Percentiles rank a stretch among this genome's conserved stretches.
These are phyloP conservation scores for Baccha elongata DNA, from an alignment of 2,888 invertebrate species.

Conservation along the genomic window DNA sequence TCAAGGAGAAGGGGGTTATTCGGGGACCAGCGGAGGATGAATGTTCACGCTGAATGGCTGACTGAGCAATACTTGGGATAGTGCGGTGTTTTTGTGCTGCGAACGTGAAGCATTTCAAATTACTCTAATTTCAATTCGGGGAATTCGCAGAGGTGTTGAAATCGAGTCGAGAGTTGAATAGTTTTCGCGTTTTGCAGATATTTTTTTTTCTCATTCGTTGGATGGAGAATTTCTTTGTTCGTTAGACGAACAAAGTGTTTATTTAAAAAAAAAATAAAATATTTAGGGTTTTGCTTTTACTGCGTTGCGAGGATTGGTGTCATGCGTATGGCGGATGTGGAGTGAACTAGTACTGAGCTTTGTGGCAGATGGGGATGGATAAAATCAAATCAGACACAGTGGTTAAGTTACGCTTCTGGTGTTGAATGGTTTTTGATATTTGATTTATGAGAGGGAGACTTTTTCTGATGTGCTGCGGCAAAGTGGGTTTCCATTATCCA, in stretches of 20 bases:
- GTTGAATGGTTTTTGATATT: conserved; percentile 11
- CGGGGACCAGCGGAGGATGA: background rate
- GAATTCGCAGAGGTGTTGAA: conserved; percentile 72
- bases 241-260: background rate
- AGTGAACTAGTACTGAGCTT: conserved; percentile 24
- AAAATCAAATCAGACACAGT: conserved; percentile 40
- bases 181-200: conserved; percentile 52
- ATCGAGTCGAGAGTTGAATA: conserved; percentile 71
- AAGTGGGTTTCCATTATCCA: conserved; percentile 23
- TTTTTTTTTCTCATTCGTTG: conserved; percentile 1
- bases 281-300: conserved; percentile 9
- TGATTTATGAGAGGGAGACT: conserved; percentile 20
- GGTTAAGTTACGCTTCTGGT: conserved; percentile 7
- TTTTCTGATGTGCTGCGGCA: background rate
- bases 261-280: no score
- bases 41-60: conserved; percentile 28
- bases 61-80: conserved; percentile 46
- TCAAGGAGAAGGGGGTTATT: background rate
- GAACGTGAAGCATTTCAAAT: conserved; percentile 72
- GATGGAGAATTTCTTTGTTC: conserved; percentile 32
- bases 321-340: conserved; percentile 34
- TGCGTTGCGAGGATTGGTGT: conserved; percentile 41
- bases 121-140: conserved; percentile 73
- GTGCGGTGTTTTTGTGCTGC: conserved; percentile 41
- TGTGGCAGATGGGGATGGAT: conserved; percentile 1